These are phyloP conservation scores for Chaitophorus viminalis DNA, from an alignment of 2,888 invertebrate genomes.

Conservation along the genomic window DNA sequence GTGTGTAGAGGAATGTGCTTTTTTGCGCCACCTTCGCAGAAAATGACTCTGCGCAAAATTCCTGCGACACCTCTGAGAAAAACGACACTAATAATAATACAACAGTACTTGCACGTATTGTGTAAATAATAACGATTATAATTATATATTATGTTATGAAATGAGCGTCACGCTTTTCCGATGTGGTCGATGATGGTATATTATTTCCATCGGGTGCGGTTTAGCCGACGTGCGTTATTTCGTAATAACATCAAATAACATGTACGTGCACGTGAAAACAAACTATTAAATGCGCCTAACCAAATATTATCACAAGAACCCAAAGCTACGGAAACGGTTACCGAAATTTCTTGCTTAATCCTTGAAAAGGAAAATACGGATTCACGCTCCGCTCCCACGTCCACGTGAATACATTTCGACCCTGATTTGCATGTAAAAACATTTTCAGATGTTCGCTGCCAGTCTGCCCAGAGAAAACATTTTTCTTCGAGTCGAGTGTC, in stretches of 20 bases:
- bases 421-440: slow-evolving; percentile 38
- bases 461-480: background rate
- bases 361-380: slow-evolving; percentile 34
- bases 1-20: background rate
- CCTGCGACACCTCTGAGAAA: background rate
- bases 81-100: background rate
- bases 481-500: background rate
- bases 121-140: no score
- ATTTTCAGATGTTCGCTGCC: slow-evolving; percentile 10
- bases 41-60: background rate
- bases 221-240: background rate
- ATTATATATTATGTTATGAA: background rate
- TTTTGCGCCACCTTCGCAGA: no score
- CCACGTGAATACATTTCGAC: slow-evolving; percentile 6
- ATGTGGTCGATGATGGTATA: background rate
- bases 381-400: background rate
- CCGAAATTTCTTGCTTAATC: slow-evolving; percentile 18
- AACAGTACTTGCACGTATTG: background rate
- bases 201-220: background rate
- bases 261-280: background rate
- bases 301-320: slow-evolving; percentile 45
- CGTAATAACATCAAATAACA: slow-evolving; percentile 10
- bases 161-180: background rate
- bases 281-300: slow-evolving; percentile 29
- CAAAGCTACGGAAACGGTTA: background rate